Conservation (phyloP, 2,113 vertebrate genomes). For the Zingel zingel region DNA sequence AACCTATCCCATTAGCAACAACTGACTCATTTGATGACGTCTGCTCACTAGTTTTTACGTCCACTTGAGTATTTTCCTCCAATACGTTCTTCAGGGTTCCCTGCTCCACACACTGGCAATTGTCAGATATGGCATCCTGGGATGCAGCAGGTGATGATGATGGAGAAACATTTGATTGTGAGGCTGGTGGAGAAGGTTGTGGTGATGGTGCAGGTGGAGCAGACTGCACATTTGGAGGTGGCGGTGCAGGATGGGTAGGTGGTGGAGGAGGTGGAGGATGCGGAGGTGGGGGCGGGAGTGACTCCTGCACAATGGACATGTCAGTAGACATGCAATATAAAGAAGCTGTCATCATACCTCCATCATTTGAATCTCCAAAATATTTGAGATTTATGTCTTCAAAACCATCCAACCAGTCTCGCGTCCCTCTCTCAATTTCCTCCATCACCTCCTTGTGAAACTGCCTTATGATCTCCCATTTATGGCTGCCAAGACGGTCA, state of each 20-base stretch:
- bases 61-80: slow-evolving; percentile 4
- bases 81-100: neutral
- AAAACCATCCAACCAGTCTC: slow-evolving; percentile 92
- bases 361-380: slow-evolving; percentile 85
- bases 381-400: slow-evolving; percentile 92
- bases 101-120: slow-evolving; percentile 23
- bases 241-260: slow-evolving; percentile 36
- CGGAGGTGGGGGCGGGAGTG: slow-evolving; percentile 64
- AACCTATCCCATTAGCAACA: slow-evolving; percentile 41
- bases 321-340: slow-evolving; percentile 65
- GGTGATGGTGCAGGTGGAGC: slow-evolving; percentile 6
- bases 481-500: slow-evolving; percentile 92
- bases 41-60: slow-evolving; percentile 29
- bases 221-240: slow-evolving; percentile 27
- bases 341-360: slow-evolving; percentile 73
- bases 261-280: slow-evolving; percentile 70
- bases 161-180: slow-evolving; percentile 18
- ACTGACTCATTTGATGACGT: slow-evolving; percentile 25
- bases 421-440: slow-evolving; percentile 88
- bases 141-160: slow-evolving; percentile 26
- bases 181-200: slow-evolving; percentile 14
- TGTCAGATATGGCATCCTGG: slow-evolving; percentile 17
- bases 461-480: slow-evolving; percentile 91
- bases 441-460: slow-evolving; percentile 93
- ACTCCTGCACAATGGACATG: slow-evolving; percentile 39